phyloP scores from a whole-genome alignment of 2,113 vertebrate species.

The Columba livia region DNA sequence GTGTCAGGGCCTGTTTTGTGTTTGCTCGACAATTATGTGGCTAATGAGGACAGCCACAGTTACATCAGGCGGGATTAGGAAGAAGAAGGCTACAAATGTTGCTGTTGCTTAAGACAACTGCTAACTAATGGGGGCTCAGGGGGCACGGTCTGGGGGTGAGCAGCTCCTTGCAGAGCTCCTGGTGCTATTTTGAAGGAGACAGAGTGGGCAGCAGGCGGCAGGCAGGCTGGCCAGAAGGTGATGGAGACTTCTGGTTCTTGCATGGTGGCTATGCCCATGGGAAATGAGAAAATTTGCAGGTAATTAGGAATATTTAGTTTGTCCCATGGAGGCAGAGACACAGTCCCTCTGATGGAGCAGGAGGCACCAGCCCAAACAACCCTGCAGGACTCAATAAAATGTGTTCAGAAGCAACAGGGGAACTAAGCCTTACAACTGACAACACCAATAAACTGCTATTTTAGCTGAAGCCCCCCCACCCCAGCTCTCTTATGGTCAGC shows the following conservation, averaged over 20 bases:
- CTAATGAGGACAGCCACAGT: constrained; percentile 65
- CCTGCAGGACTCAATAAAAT: not conserved
- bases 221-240: not conserved
- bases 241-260: not conserved
- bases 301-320: not conserved
- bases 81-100: constrained; percentile 51
- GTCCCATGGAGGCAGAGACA: not conserved
- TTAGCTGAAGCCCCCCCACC: not conserved
- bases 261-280: rapidly evolving
- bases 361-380: not conserved
- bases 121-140: constrained; percentile 22
- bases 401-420: not conserved
- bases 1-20: constrained; percentile 66
- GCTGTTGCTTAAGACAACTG: constrained; percentile 5
- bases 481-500: rapidly evolving
- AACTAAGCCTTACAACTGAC: not conserved
- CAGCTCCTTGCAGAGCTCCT: not conserved
- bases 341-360: not conserved
- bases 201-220: not conserved
- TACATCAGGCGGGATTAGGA: constrained; percentile 55
- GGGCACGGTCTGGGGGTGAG: not conserved
- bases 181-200: not conserved
- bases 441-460: rapidly evolving
- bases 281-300: not conserved
- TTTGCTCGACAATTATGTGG: constrained; percentile 65